Percentiles rank a stretch among this genome's conserved stretches.
These are phyloP conservation scores for Mallotus villosus DNA, from an alignment of 2,797 vertebrate species.

Conservation along the genomic window DNA sequence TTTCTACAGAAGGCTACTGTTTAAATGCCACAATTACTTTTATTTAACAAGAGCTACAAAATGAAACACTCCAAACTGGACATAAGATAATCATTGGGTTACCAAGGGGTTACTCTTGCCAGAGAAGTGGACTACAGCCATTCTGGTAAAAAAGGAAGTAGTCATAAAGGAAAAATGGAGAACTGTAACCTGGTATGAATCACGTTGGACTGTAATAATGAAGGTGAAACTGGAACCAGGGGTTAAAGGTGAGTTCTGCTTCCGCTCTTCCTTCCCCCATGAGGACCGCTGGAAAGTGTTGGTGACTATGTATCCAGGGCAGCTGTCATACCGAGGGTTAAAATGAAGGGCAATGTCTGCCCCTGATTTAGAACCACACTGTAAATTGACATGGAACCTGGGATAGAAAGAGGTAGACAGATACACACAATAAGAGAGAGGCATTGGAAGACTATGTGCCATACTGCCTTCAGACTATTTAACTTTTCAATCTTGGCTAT, in stretches of 20 bases:
- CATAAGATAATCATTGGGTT: too few relatives aligned
- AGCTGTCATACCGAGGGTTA: slow-evolving; percentile 71
- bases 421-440: background rate
- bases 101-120: background rate
- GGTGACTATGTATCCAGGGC: slow-evolving; percentile 57
- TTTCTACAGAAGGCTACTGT: too few relatives aligned
- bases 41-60: too few relatives aligned
- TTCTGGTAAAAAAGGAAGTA: background rate
- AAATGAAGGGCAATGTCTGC: slow-evolving; percentile 71
- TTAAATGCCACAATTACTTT: too few relatives aligned
- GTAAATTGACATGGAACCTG: slow-evolving; percentile 75
- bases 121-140: background rate
- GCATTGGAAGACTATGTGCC: too few relatives aligned
- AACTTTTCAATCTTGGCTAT: too few relatives aligned
- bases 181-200: slow-evolving; percentile 60
- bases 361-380: slow-evolving; percentile 58
- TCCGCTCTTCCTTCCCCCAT: slow-evolving; percentile 73
- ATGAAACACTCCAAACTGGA: too few relatives aligned
- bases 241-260: slow-evolving; percentile 38
- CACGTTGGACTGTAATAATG: slow-evolving; percentile 51
- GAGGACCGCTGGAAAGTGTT: slow-evolving; percentile 53
- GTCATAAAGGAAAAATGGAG: background rate
- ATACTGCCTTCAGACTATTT: too few relatives aligned
- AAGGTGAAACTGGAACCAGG: slow-evolving; percentile 52
- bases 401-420: background rate